Conservation (phyloP, 2,888 invertebrate genomes). For the Hydropsyche betteni region DNA sequence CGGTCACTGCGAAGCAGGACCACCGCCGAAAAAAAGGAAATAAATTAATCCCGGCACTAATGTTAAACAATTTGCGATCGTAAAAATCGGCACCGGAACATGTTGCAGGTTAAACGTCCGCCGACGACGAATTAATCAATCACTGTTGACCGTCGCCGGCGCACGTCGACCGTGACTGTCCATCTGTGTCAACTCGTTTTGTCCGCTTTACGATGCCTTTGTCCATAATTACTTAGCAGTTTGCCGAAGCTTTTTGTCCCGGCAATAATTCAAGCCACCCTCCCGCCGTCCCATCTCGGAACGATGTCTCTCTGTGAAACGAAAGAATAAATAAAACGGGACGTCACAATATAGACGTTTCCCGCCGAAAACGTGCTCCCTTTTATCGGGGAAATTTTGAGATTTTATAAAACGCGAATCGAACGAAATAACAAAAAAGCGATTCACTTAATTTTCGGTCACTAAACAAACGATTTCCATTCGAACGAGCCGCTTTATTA, state of each 20-base stretch:
- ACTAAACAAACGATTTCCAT: no score
- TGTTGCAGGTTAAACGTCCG: constrained; percentile 30
- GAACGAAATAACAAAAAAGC: no score
- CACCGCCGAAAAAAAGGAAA: no score
- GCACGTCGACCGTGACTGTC: constrained; percentile 32
- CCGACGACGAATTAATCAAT: constrained; percentile 36
- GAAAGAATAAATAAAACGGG: no score
- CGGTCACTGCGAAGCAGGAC: no score
- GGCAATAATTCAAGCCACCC: constrained; percentile 19
- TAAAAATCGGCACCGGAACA: constrained; percentile 5
- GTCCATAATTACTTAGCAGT: constrained; percentile 37
- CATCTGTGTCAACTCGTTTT: constrained; percentile 40
- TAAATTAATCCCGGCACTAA: neutral
- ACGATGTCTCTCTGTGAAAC: constrained; percentile 5
- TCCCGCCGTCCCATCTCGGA: neutral
- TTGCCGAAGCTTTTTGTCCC: constrained; percentile 29
- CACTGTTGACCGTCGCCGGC: constrained; percentile 23
- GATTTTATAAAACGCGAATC: no score
- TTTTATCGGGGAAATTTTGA: no score
- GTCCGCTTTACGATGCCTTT: constrained; percentile 36
- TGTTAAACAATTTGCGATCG: constrained; percentile 12
- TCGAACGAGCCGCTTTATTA: neutral
- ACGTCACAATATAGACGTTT: no score
- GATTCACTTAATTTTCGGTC: no score
- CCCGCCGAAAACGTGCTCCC: no score